Base-by-base conservation (phyloP, 2,888 invertebrate species). In the Yponomeuta plumbellus region DNA sequence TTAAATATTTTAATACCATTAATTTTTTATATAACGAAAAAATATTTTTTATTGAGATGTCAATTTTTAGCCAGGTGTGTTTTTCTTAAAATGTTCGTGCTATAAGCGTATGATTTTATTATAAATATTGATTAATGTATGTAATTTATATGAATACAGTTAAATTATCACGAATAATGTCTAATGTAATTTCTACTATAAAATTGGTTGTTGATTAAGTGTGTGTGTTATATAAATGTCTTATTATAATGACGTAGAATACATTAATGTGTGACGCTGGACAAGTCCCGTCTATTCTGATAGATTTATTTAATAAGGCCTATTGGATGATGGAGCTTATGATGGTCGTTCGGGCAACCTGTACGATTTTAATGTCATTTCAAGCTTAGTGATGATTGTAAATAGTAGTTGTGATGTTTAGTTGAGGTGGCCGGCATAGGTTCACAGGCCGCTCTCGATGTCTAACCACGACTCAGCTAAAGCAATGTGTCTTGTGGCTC, bases 91-190 rank as follows among this genome's bases (percentile, higher is more conserved):
- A 79, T 78, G 78, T 80, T 83, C 80, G 88, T 86, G 89, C 89
- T 89, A 75, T 83, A 81, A 89, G 90, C 88, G 86, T 83, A 86
- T 85, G 82, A 81, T 81, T 85, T 83, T 84, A 79, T 85, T 83
- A 81, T 77, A 77, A 80, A 77, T 26, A 17, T 44, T 85, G 44
- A 52, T 6, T 52, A 52, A 52, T 52, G 8, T 52, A 52, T 17
- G 17, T 52, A 52, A 52, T 52, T 52, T 52, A 52, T 52, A 52
- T 52, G 17, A 52, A 52, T 52, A 52, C 4, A 52, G 17, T 52
- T 52, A 17, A 52, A 52, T 52, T 52, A 52, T 17, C 44, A 52
- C 17, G 44, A 52, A 52, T 52, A 52, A 13, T 17, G 17, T 3
- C 17, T 52, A 52, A 52, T 52, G 44, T 52, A 52, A 77, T 79